phyloP scores from a whole-genome alignment of 1,140 invertebrate genomes.

The Potamilus streckersoni region DNA sequence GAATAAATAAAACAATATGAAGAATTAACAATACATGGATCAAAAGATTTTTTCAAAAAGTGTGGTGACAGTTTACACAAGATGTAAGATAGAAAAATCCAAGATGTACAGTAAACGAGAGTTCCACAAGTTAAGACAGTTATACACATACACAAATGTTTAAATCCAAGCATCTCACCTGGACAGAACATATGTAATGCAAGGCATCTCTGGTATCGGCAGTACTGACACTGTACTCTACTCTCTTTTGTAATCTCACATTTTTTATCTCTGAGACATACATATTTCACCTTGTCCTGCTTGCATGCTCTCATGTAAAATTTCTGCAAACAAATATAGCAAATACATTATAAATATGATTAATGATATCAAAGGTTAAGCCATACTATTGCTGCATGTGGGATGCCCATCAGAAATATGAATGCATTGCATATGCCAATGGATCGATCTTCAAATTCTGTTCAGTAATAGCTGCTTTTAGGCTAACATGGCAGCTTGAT shows the following conservation, averaged over 20 bases:
- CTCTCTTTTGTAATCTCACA: constrained; percentile 66
- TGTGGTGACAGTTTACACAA: neutral
- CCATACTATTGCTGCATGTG: too few relatives aligned
- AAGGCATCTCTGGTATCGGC: constrained; percentile 99
- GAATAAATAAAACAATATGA: neutral
- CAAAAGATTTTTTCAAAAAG: neutral
- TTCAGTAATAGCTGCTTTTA: too few relatives aligned
- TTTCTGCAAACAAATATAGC: constrained; percentile 58
- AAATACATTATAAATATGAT: constrained; percentile 1
- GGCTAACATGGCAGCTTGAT: too few relatives aligned
- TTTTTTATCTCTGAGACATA: constrained; percentile 58
- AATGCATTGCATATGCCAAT: too few relatives aligned
- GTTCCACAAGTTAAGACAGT: neutral
- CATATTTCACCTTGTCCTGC: constrained; percentile 61
- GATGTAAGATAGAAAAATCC: neutral
- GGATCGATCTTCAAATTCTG: too few relatives aligned
- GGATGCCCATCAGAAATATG: too few relatives aligned
- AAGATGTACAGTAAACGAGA: neutral
- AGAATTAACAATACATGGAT: neutral
- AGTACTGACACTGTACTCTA: constrained; percentile 88
- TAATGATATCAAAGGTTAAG: too few relatives aligned
- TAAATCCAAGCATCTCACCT: constrained; percentile 73
- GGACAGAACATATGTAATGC: constrained; percentile 99
- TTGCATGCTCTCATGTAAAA: constrained; percentile 66
- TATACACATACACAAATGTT: too few relatives aligned